Evolutionary conservation across 2,797 vertebrate genomes (phyloP), one percentile per base, ranked within the genome.

Genomic region (Falco novaeseelandiae): DNA sequence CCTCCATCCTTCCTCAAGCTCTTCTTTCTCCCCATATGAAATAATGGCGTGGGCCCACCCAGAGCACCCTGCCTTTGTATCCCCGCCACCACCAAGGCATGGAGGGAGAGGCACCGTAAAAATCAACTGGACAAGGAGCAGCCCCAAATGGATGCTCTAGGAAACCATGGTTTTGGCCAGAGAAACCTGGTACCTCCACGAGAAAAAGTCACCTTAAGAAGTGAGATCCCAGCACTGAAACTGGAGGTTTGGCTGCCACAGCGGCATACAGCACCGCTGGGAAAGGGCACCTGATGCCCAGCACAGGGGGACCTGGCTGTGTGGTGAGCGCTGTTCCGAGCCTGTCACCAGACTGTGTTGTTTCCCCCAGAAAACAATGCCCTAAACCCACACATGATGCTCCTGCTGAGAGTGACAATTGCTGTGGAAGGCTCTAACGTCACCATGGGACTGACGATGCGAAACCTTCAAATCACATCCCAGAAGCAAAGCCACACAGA

Each of bases 221-320:
- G 44, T 3, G 69, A 89, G 42, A 51, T 34, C 34, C 14, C 44
- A 23, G 67, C 22, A 10, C 19, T 22, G 62, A 29, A 46, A 32
- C 7, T 3, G 5, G 58, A 58, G 34, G 6, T 42, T 61, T 5
- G 8, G 69, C 38, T 32, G 22, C 17, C 0, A 0, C 16, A 21
- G 36, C 17, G 44, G 30, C 40, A 58, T 5, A 48, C 1, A 14
- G 25, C 46, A 42, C 76, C 0, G 0, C 4, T 11, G 57, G 48
- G 16, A 74, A 70, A 76, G 20, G 32, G 34, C 4, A 49, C 14
- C 61, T 9, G 3, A 22, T 14, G 74, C 8, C 46, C 42, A 57
- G 23, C 21, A 32, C 0, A 0, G 2, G 5, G 32, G 32, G 80
- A 58, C 18, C 11, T 0, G 3, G 17, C 67, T 85, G 83, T 2